Percentiles rank a stretch among this genome's conserved stretches.
Conservation (phyloP, 2,888 invertebrate genomes). For the Tetramorium bicarinatum region DNA sequence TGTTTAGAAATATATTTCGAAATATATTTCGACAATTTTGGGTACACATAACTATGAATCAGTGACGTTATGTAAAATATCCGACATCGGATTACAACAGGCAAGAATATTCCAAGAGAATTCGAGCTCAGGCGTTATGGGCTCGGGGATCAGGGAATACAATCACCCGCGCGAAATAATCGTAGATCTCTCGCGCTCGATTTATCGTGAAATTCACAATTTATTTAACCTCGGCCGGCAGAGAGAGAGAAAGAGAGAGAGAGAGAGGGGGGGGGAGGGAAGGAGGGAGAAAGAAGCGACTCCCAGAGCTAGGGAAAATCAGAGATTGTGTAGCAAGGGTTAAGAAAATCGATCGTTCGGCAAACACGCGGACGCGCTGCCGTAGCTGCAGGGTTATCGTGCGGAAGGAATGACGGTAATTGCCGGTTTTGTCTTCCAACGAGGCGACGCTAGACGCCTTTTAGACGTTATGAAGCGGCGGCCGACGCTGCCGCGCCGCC, state of each 20-base stretch:
- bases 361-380: slow-evolving; percentile 55
- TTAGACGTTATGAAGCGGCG: slow-evolving; percentile 57
- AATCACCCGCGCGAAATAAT: slow-evolving; percentile 58
- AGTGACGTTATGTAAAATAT: slow-evolving; percentile 37
- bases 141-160: slow-evolving; percentile 38
- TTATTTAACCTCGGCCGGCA: slow-evolving; percentile 55
- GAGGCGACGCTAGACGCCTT: slow-evolving; percentile 55
- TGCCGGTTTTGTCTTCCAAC: slow-evolving; percentile 62
- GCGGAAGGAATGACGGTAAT: slow-evolving; percentile 62
- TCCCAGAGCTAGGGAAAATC: slow-evolving; percentile 13
- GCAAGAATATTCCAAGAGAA: slow-evolving; percentile 47
- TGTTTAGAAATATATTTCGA: slow-evolving; percentile 6
- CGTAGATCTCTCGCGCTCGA: slow-evolving; percentile 60
- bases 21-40: slow-evolving; percentile 48
- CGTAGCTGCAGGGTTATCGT: slow-evolving; percentile 52
- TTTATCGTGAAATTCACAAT: slow-evolving; percentile 61
- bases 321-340: slow-evolving; percentile 53
- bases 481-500: slow-evolving; percentile 25
- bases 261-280: too few relatives aligned
- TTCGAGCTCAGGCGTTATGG: slow-evolving; percentile 30
- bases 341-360: slow-evolving; percentile 62
- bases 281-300: background rate
- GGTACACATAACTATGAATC: slow-evolving; percentile 16
- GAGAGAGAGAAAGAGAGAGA: too few relatives aligned
- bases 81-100: slow-evolving; percentile 40